These are phyloP conservation scores for Ochropleura leucogaster DNA, from an alignment of 2,888 invertebrate genomes.

Conservation along the genomic window DNA sequence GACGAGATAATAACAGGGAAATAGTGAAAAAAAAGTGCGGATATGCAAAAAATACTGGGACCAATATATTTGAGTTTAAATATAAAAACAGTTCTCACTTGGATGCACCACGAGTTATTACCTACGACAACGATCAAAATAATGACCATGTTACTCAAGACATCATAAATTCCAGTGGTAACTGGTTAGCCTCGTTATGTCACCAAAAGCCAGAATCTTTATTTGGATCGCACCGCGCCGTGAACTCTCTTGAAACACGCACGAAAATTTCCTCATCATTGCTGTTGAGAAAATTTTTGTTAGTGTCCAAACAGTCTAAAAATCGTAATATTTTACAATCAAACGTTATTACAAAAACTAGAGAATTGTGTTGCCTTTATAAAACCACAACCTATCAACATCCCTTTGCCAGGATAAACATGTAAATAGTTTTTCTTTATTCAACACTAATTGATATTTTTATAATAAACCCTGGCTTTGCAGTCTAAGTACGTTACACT, in stretches of 20 bases:
- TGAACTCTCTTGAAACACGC: conserved; percentile 19
- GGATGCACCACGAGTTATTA: conserved; percentile 13
- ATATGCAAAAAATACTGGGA: conserved; percentile 42
- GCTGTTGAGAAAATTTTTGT: no score
- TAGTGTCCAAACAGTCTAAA: conserved; percentile 3
- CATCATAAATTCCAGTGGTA: conserved; percentile 48
- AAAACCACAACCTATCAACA: conserved; percentile 24
- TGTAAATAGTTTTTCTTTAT: not conserved
- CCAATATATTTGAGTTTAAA: conserved; percentile 16
- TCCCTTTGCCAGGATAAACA: conserved; percentile 23
- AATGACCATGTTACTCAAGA: conserved; percentile 32
- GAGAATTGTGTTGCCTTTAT: conserved; percentile 26
- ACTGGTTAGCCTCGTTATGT: conserved; percentile 53
- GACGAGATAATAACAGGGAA: conserved; percentile 39
- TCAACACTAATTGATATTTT: not conserved
- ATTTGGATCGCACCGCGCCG: conserved; percentile 35
- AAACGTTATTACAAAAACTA: no score
- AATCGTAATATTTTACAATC: not conserved
- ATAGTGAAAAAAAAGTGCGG: conserved; percentile 16
- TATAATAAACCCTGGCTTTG: conserved; percentile 29
- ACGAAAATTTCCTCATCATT: conserved; percentile 15
- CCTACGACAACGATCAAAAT: conserved; percentile 45
- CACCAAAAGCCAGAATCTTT: conserved; percentile 41
- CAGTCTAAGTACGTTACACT: conserved; percentile 41
- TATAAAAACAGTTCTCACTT: conserved; percentile 6